Base-by-base conservation (phyloP, 53 echinoderm and acorn worm species). In the Henricia sp. region DNA sequence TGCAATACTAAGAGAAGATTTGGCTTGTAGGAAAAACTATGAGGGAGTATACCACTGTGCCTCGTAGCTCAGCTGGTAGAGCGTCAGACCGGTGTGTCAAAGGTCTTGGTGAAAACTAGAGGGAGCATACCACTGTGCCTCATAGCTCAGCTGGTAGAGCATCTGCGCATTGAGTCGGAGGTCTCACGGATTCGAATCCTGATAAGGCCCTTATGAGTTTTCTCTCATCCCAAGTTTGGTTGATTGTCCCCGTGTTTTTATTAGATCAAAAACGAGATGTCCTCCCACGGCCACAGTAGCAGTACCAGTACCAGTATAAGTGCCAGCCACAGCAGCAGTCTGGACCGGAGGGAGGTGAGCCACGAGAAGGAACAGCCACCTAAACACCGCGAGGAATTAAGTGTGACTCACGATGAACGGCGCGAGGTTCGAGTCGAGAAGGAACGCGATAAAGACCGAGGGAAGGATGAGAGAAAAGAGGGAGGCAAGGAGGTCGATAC, bases 401-500 rank as follows among this genome's bases (percentile, higher is more conserved):
- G 72, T 59, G 72, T 52, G 20, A 84, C 84, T 33, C 85, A 85
- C 34, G 91, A 89, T 11, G 93, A 92, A 37, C 76, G 88, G 83
- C 86, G 85, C 26, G 90, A 90, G 37, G 70, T 58, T 11, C 52
- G 77, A 14, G 84, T 72, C 30, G 92, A 95, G 42, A 90, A 87
- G 54, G 93, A 96, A 39, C 60, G 84, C 42, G 87, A 83, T 24
- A 96, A 90, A 71, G 84, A 82, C 4, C 48, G 84, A 30, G 80
- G 85, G n/a, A 88, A 90, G 26, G 87, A 86, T 6, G 91, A 90
- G 36, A 89, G 75, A 38, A 73, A 91, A 19, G 90, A 88, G 1
- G 73, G 64, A 16, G 90, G 90, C 78, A 90, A 90, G 27, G 94
- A 99, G 53, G 88, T 91, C 0, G 96, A 96, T 65, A 76, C 90